Conservation (phyloP, 2,888 invertebrate species). For the Cosmia trapezina region DNA sequence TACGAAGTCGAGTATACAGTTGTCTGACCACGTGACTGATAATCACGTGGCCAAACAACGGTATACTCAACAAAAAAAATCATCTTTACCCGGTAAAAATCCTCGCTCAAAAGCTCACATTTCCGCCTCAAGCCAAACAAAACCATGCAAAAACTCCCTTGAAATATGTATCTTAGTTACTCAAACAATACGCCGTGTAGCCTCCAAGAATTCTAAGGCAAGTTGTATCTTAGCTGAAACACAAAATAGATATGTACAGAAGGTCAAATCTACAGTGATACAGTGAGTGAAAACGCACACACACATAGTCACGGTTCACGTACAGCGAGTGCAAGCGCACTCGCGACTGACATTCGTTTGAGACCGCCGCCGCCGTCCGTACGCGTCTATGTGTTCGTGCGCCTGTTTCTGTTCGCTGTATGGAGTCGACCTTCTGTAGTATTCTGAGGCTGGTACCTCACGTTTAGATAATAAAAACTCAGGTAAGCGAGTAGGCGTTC, state of each 20-base stretch:
- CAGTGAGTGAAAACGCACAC: neutral
- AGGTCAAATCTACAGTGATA: neutral
- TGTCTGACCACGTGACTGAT: too few species aligned
- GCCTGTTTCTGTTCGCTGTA: neutral
- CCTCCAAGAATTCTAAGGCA: conserved; percentile 62
- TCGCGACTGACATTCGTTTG: neutral
- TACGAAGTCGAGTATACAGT: neutral
- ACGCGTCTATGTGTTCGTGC: neutral
- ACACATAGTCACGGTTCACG: neutral
- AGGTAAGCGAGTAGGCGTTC: conserved; percentile 59
- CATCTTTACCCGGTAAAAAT: neutral
- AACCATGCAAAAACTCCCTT: conserved; percentile 44
- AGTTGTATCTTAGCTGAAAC: conserved; percentile 34
- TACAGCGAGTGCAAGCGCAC: neutral
- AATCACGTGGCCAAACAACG: neutral
- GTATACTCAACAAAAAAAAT: neutral
- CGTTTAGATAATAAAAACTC: conserved; percentile 65
- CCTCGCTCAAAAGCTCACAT: conserved; percentile 6
- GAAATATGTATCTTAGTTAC: conserved; percentile 57
- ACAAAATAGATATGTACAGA: conserved; percentile 15
- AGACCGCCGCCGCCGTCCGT: too few species aligned
- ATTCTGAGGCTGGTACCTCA: conserved; percentile 37
- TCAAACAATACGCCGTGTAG: conserved; percentile 53
- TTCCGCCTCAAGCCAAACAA: conserved; percentile 16
- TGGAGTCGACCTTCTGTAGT: neutral